Evolutionary conservation across 2,113 vertebrate species (phyloP).

Genomic region (Lontra canadensis): DNA sequence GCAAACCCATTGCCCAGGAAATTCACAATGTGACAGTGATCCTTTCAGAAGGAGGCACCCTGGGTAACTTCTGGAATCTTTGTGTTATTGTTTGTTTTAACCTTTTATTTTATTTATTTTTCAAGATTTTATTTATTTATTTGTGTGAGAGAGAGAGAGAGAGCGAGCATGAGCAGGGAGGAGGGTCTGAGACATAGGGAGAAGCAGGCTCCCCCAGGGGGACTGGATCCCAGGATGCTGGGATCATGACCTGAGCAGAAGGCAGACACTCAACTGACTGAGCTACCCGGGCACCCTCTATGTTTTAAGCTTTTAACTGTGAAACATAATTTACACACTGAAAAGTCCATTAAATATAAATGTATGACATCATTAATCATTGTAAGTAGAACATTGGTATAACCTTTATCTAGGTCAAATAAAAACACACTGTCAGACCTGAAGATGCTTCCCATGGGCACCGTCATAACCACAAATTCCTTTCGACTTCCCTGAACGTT

Average conservation of each 20-base stretch:
- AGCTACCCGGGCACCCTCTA: neutral
- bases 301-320: neutral
- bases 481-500: neutral
- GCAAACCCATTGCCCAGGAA: neutral
- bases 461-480: neutral
- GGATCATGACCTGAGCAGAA: too few species aligned
- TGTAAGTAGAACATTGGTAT: neutral
- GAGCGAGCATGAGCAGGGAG: too few species aligned
- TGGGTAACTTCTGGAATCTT: neutral
- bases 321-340: neutral
- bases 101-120: neutral
- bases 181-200: too few species aligned
- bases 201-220: too few species aligned
- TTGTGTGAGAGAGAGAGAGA: too few species aligned
- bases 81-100: neutral
- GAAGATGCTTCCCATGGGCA: neutral
- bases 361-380: neutral
- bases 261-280: too few species aligned
- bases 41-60: neutral
- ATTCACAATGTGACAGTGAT: too few species aligned
- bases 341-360: neutral
- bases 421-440: neutral
- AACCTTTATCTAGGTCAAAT: neutral
- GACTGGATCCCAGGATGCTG: too few species aligned
- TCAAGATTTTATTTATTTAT: too few species aligned